Conservation (phyloP, 2,888 invertebrate species). For the Andrena fulva region DNA sequence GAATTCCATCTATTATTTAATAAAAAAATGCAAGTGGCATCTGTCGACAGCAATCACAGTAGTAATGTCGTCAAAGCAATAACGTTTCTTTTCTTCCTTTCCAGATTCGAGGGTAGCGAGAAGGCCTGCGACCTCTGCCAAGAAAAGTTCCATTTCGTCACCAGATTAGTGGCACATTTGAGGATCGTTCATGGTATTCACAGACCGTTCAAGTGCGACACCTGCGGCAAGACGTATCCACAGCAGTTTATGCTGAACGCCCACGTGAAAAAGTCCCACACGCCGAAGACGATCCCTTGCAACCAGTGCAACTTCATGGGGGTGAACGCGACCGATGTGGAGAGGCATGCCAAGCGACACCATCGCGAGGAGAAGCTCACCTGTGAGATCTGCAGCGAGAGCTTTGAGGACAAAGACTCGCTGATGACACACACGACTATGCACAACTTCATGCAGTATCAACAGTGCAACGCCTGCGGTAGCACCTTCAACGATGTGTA, state of each 20-base stretch:
- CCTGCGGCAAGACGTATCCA: conserved; percentile 77
- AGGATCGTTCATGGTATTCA: conserved; percentile 76
- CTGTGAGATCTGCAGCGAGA: conserved; percentile 76
- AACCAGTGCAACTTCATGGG: conserved; percentile 77
- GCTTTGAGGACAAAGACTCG: conserved; percentile 68
- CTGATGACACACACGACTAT: conserved; percentile 71
- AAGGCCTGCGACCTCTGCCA: conserved; percentile 77
- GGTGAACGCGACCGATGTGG: conserved; percentile 73
- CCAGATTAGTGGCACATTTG: conserved; percentile 77
- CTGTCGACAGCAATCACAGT: background rate
- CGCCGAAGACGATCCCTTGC: conserved; percentile 74
- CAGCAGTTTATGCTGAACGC: conserved; percentile 80
- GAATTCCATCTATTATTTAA: too few relatives aligned
- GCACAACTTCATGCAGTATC: conserved; percentile 74
- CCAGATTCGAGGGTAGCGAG: conserved; percentile 72
- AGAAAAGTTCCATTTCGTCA: conserved; percentile 78
- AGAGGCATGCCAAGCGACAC: conserved; percentile 72
- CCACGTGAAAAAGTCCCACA: conserved; percentile 78
- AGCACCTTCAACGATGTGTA: conserved; percentile 74
- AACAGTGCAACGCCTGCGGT: conserved; percentile 75
- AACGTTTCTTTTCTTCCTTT: conserved; percentile 19
- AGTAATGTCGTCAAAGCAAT: background rate
- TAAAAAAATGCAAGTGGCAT: background rate
- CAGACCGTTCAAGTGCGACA: conserved; percentile 78
- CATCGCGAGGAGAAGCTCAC: conserved; percentile 67